A percentile compares a stretch with the other conserved stretches of the same genome.
These are phyloP conservation scores for Misgurnus mizolepis DNA, from an alignment of 2,113 vertebrate species.

Conservation along the genomic window DNA sequence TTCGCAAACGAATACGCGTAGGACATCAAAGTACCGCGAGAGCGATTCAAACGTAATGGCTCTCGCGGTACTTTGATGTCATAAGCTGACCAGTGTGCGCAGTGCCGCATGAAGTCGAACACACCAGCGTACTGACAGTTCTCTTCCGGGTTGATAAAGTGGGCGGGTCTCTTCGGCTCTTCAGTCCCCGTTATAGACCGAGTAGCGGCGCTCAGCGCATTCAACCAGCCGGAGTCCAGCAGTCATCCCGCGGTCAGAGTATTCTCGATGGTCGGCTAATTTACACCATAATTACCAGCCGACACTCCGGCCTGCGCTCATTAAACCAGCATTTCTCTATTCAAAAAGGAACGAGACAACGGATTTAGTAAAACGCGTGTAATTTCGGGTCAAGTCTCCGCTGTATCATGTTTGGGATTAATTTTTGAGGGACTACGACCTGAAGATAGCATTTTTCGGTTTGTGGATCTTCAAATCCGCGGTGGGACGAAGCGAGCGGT, in stretches of 20 bases:
- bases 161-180: slow-evolving; percentile 66
- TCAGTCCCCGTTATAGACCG: slow-evolving; percentile 45
- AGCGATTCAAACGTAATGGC: too few relatives aligned
- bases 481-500: slow-evolving; percentile 20
- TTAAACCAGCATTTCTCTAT: slow-evolving; percentile 8
- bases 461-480: slow-evolving; percentile 6
- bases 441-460: slow-evolving; percentile 10
- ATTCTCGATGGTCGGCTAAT: slow-evolving; percentile 8
- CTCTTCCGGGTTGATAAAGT: slow-evolving; percentile 75
- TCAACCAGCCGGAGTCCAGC: slow-evolving; percentile 27
- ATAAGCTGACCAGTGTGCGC: background rate
- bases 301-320: background rate
- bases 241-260: slow-evolving; percentile 13
- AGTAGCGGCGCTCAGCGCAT: slow-evolving; percentile 47
- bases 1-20: too few relatives aligned
- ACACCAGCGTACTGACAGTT: slow-evolving; percentile 19
- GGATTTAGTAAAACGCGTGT: background rate
- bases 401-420: slow-evolving; percentile 29
- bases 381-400: background rate
- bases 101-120: background rate
- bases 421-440: slow-evolving; percentile 36
- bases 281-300: slow-evolving; percentile 2
- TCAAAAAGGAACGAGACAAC: background rate
- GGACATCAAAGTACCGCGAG: too few relatives aligned
- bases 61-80: too few relatives aligned